phyloP scores from a whole-genome alignment of 2,888 invertebrate species.

The Adineta ricciae region DNA sequence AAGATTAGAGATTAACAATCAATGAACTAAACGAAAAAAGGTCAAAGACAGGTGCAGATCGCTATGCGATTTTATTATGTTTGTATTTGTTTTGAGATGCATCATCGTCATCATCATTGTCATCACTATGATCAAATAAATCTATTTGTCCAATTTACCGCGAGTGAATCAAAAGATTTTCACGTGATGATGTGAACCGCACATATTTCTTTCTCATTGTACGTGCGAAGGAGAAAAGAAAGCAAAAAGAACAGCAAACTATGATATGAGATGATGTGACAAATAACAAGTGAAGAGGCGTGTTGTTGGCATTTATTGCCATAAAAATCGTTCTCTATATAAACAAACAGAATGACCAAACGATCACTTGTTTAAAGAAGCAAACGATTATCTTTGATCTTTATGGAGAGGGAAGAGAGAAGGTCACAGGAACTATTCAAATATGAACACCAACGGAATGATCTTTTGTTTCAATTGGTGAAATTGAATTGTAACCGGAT shows the following conservation, averaged over 20 bases:
- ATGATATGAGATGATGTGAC: constrained; percentile 13
- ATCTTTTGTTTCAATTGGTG: no score
- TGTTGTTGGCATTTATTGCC: constrained; percentile 7
- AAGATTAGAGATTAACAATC: constrained; percentile 15
- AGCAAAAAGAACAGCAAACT: neutral
- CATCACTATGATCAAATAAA: neutral
- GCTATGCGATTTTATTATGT: neutral
- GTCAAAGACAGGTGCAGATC: neutral
- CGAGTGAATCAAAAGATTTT: neutral
- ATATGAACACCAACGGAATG: neutral
- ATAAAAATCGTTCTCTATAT: neutral
- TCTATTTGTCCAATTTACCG: neutral
- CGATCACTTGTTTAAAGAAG: neutral
- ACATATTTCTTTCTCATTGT: neutral
- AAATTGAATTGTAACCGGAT: no score
- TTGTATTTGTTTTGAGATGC: constrained; percentile 13
- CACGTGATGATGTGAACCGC: neutral
- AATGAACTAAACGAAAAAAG: constrained; percentile 3
- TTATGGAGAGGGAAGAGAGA: neutral
- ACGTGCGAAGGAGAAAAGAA: neutral
- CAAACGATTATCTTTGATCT: constrained; percentile 4
- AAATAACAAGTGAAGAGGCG: constrained; percentile 5
- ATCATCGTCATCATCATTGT: neutral
- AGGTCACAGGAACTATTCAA: neutral
- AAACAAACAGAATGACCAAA: neutral